Evolutionary conservation across 2,113 vertebrate genomes (phyloP).

Genomic region (Taurulus bubalis): DNA sequence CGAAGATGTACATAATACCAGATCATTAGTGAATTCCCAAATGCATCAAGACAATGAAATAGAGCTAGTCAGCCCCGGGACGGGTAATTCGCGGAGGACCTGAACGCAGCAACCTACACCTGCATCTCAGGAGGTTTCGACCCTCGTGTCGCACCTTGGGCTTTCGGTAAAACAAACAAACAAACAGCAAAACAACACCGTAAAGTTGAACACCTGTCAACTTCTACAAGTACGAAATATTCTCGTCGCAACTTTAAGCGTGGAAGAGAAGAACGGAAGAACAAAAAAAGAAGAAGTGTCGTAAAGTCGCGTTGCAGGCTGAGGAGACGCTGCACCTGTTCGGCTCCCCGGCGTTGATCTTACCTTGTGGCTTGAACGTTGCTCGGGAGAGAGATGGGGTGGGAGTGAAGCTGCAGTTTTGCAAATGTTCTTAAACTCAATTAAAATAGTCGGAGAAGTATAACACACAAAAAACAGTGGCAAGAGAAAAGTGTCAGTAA

Average conservation of each 20-base stretch:
- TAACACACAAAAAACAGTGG: slow-evolving; percentile 3
- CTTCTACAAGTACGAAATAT: fast-evolving
- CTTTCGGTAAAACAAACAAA: not conserved
- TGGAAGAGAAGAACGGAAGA: fast-evolving
- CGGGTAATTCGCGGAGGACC: not conserved
- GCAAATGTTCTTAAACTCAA: not conserved
- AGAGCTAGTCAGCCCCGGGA: too few species aligned
- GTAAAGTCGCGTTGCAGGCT: not conserved
- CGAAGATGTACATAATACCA: not conserved
- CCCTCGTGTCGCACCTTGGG: not conserved
- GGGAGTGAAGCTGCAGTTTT: not conserved
- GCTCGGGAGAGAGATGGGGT: not conserved
- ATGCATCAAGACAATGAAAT: too few species aligned
- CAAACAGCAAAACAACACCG: not conserved
- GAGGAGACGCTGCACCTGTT: slow-evolving; percentile 55
- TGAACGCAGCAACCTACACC: slow-evolving; percentile 53
- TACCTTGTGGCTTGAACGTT: slow-evolving; percentile 58
- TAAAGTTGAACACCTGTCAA: not conserved
- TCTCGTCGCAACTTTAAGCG: too few species aligned
- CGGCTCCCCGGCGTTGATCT: slow-evolving; percentile 10
- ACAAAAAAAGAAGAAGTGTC: not conserved
- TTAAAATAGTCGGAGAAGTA: slow-evolving; percentile 4
- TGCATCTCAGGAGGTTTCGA: slow-evolving; percentile 5
- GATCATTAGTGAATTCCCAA: not conserved
- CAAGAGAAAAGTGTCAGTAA: not conserved